phyloP scores from a whole-genome alignment of 2,797 vertebrate genomes.

The Chelidonichthys spinosus region DNA sequence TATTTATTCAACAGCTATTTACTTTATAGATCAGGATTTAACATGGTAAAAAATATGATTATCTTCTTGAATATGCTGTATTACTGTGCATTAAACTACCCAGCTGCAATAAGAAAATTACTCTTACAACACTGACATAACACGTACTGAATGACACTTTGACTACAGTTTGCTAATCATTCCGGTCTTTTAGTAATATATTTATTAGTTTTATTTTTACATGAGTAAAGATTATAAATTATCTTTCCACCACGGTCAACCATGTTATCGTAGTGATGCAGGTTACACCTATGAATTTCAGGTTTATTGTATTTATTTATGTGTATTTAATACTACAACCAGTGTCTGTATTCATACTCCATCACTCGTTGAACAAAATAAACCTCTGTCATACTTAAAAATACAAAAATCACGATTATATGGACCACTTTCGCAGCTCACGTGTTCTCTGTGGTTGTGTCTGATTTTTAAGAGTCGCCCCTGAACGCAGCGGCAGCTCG shows the following conservation, averaged over 20 bases:
- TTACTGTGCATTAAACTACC: not conserved
- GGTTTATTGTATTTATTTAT: not conserved
- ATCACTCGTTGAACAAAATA: rapidly evolving
- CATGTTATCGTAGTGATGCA: not conserved
- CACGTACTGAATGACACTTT: not conserved
- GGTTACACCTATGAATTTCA: not conserved
- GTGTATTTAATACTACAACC: not conserved
- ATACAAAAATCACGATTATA: no score
- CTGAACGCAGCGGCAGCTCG: constrained; percentile 53
- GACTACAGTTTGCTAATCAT: not conserved
- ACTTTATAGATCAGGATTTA: not conserved
- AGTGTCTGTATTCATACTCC: not conserved
- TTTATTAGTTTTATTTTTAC: not conserved
- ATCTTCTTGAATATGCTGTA: not conserved
- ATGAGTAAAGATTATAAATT: not conserved
- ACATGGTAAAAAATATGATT: not conserved
- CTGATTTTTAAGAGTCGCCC: not conserved
- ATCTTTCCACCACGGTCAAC: not conserved
- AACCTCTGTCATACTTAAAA: not conserved
- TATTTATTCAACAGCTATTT: not conserved
- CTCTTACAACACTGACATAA: not conserved
- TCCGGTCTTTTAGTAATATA: not conserved
- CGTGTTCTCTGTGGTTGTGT: constrained; percentile 1
- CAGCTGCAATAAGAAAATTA: not conserved
- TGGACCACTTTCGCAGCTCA: constrained; percentile 8